Conservation (phyloP, 2,797 vertebrate species). For the Darevskia nairensis region DNA sequence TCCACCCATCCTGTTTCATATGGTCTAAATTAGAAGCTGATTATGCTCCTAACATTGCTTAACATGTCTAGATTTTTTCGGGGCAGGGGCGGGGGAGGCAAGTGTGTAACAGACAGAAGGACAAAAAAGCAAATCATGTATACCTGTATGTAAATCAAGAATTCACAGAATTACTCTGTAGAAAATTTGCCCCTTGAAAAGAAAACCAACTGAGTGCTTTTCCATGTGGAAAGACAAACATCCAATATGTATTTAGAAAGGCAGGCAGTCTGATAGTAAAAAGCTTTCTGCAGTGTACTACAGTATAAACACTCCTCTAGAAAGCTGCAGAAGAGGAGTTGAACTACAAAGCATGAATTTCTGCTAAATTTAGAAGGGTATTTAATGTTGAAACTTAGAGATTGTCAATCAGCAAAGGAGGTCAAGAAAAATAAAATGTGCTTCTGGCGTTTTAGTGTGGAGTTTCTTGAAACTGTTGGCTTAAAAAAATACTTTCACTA, state of each 20-base stretch:
- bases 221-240: neutral
- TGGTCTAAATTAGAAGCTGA: neutral
- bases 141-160: neutral
- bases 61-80: neutral
- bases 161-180: neutral
- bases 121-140: neutral
- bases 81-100: too few species aligned
- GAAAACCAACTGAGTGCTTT: neutral
- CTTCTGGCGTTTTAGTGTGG: neutral
- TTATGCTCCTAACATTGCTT: neutral
- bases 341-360: neutral
- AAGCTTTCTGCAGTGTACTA: neutral
- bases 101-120: too few species aligned
- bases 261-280: neutral
- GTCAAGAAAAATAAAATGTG: slow-evolving; percentile 35
- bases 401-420: slow-evolving; percentile 16
- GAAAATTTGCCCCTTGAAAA: neutral
- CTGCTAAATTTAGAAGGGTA: slow-evolving; percentile 21
- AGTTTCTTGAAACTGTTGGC: slow-evolving; percentile 5
- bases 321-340: neutral
- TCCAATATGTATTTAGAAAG: slow-evolving; percentile 10
- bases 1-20: neutral
- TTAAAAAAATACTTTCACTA: neutral
- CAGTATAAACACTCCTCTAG: neutral
- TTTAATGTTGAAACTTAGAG: slow-evolving; percentile 23